Evolutionary conservation across 2,797 vertebrate species (phyloP), one percentile per base, ranked within the genome.

Genomic region (Hypotaenidia okinawae): DNA sequence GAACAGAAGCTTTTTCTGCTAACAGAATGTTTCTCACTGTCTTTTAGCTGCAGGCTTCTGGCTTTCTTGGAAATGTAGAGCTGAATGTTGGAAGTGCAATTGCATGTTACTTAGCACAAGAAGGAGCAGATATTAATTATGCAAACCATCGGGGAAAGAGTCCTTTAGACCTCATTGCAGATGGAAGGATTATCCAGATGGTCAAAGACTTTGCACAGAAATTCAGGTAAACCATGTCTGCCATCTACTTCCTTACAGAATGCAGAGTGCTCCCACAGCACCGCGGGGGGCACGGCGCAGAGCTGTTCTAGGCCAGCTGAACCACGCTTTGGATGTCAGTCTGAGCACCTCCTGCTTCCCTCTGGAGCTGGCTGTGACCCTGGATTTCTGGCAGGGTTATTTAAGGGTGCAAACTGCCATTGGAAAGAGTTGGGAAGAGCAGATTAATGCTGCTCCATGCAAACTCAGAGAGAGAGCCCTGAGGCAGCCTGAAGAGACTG

Each of bases 101-200:
- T 4, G 99, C 99, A 10, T 99, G 99, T 95, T 99, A 99, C 94
- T 97, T 99, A 91, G 99, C 99, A 9, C 98, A 99, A 90, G 99
- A 99, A 93, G 99, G 99, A 9, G 99, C 99, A 2, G 99, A 99
- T 47, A 98, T 99, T 90, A 98, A 96, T 98, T 99, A 99, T 10
- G 98, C 99, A 97, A 99, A 99, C 97, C 99, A 99, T 95, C 98
- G 99, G 10, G 99, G 99, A 77, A 99, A 99, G 95, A 98, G 98
- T 95, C 99, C 99, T 1, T 95, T 99, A 94, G 99, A 99, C 96
- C 97, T 99, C 89, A 98, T 99, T 57, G 96, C 98, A 1, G 99
- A 99, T 61, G 97, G 98, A 69, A 94, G 97, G 32, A 96, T 98
- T 83, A 74, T 98, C 73, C 99, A 99, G 94, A 98, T 99, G 10